phyloP scores from a whole-genome alignment of 1,140 invertebrate species.

The Orchestia grillus region DNA sequence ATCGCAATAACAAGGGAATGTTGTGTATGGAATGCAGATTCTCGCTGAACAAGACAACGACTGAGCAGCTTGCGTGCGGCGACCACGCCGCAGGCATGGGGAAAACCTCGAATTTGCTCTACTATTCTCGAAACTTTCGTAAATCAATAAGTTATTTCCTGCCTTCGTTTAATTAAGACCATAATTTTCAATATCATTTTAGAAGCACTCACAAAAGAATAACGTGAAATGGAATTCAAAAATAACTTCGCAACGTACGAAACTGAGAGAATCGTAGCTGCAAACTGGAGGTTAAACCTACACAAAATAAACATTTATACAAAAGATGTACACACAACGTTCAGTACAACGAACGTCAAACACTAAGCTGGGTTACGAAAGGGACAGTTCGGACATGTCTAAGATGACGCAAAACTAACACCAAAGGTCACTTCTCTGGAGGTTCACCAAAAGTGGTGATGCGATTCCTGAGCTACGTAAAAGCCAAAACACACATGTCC shows the following conservation, averaged over 20 bases:
- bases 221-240: background rate
- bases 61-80: background rate
- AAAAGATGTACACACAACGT: background rate
- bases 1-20: background rate
- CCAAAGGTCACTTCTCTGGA: background rate
- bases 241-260: background rate
- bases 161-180: background rate
- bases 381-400: background rate
- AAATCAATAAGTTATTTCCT: background rate
- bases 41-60: background rate
- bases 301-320: background rate
- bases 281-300: background rate
- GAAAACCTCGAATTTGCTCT: background rate
- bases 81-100: background rate
- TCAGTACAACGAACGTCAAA: background rate
- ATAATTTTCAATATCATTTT: background rate
- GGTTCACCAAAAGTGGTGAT: background rate
- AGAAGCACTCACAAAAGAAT: background rate
- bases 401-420: background rate
- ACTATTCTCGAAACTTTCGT: background rate
- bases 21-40: background rate
- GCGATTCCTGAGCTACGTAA: background rate
- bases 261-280: background rate
- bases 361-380: background rate
- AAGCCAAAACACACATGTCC: background rate